Base-by-base conservation (phyloP, 2,888 invertebrate genomes). In the Paralinhomoeus sp. region DNA sequence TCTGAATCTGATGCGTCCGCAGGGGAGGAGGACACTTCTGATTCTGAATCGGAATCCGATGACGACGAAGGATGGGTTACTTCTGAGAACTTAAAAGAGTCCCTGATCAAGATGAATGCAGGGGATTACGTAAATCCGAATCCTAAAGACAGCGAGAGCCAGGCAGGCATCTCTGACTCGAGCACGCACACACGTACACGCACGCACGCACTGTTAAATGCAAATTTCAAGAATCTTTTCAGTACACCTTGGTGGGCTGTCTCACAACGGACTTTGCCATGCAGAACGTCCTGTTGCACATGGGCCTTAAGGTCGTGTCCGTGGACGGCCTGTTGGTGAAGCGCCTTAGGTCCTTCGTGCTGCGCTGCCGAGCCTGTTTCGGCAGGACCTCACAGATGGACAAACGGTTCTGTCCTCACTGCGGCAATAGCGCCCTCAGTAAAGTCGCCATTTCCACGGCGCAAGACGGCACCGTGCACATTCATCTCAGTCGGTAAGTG, bases 291-390 rank as follows among this genome's bases (percentile, higher is more conserved):
- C 68, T 97, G 17, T 79, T 84, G 62, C 89, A 91, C 67, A 81
- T 93, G 65, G 85, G 87, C 44, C 67, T 97, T 42, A 78, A 81
- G 62, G 76, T 93, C 3, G 74, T 83, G 23, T 76, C 87, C 0
- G 70, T 83, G 40, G 82, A 87, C 65, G 93, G 93, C 0, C 72
- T 79, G 57, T 66, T 87, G 3, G 89, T 97, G 42, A 79, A 74
- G 62, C 77, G 80, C 58, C 70, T 89, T 45, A 75, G 80, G 51
- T 87, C 85, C n/a, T 93, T 78, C 59, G 83, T 93, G 44, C 73
- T 93, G 44, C 75, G 93, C 33, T 93, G 93, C 67, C 80, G 80
- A 58, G 76, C 81, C 2, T 93, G 93, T 63, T 85, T 79, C 61
- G 68, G 67, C 50, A 82, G 83, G 0, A 87, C 85, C 0, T 80